Conservation (phyloP, 2,797 vertebrate species). For the Clarias fuscus region DNA sequence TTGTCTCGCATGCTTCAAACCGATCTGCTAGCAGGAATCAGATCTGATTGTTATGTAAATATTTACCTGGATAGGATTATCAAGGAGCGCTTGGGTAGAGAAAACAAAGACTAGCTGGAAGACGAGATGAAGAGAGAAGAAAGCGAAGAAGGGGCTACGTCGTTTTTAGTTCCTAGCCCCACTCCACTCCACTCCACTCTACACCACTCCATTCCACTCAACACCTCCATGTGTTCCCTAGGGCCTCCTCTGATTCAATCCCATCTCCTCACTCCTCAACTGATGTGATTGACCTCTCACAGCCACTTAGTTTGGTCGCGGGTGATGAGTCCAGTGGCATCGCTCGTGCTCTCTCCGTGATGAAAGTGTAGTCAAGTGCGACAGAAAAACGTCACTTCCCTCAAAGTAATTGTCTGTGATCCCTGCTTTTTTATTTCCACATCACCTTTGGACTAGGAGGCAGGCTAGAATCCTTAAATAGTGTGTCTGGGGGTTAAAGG, state of each 20-base stretch:
- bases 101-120: neutral
- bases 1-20: slow-evolving; percentile 44
- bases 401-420: slow-evolving; percentile 26
- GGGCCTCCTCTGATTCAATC: slow-evolving; percentile 40
- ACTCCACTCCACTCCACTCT: neutral
- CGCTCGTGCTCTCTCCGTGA: slow-evolving; percentile 30
- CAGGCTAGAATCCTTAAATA: neutral
- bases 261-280: slow-evolving; percentile 45
- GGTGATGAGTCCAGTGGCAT: slow-evolving; percentile 41
- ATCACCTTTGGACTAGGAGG: slow-evolving; percentile 29
- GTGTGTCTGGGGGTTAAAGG: neutral
- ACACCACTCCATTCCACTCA: neutral
- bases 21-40: slow-evolving; percentile 22
- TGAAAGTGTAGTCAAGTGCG: slow-evolving; percentile 48
- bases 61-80: slow-evolving; percentile 31
- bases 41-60: slow-evolving; percentile 48
- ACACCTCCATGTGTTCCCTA: slow-evolving; percentile 23
- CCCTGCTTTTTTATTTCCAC: slow-evolving; percentile 22
- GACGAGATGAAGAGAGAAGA: neutral
- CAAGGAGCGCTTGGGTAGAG: neutral
- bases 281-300: slow-evolving; percentile 51
- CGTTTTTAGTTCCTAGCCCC: neutral
- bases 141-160: neutral
- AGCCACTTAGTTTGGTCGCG: slow-evolving; percentile 40
- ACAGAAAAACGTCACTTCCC: slow-evolving; percentile 30